Base-by-base conservation (phyloP, 2,888 invertebrate genomes). In the Matsumyia berberina region DNA sequence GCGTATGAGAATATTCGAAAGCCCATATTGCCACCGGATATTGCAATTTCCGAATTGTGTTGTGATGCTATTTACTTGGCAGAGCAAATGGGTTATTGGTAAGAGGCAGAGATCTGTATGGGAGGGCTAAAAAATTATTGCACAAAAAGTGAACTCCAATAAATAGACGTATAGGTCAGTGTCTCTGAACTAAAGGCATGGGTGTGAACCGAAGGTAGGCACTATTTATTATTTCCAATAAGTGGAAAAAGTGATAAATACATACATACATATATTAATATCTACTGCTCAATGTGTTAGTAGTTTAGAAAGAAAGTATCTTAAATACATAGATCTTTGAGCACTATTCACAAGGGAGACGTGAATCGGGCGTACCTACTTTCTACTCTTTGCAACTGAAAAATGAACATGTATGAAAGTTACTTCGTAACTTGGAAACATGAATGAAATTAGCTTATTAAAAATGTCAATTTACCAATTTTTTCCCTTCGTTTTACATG, bases 21-120 rank as follows among this genome's bases (percentile, higher is more conserved):
- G 57, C 51, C 76, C 64, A 70, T 81, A 76, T 76, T 76, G 58
- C 69, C 69, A 57, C 64, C 57, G 81, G 76, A 81, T 70, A 76
- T 76, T 81, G 69, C 70, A 76, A 76, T 81, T 76, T 81, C 70
- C 81, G 76, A 58, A 58, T 57, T 55, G 42, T 57, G 31, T 64
- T 64, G 57, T 64, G 64, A 69, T 70, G 42, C 64, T 70, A 31
- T 66, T 64, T 53, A 37, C 39, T 64, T 49, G 57, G n/a, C 11
- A 24, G 37, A 24, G 12, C 44, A 73, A 35, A 46, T 42, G 42
- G 57, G 24, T 24, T 24, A 17, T 7, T 44, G 19, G 19, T 33
- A 11, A 9, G 60, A 29, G 53, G 53, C 5, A 51, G 31, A 69
- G 17, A 39, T 62, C 29, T 57, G 55, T n/a, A 33, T 17, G 12